A percentile compares a stretch with the other conserved stretches of the same genome.
phyloP scores from a whole-genome alignment of 64 coral and sea anemone species.

The Stylophora pistillata region DNA sequence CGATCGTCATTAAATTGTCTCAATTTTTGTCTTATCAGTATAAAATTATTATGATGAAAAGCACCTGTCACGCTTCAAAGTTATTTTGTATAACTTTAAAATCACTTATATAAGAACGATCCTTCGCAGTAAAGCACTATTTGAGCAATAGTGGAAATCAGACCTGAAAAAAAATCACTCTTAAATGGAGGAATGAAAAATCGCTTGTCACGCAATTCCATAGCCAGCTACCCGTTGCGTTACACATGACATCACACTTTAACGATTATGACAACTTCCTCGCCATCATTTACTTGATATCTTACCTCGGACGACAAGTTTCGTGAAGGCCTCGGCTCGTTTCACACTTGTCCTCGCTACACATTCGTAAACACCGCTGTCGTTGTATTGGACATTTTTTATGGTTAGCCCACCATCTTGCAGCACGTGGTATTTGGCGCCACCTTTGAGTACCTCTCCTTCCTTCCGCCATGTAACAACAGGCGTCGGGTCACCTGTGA shows the following conservation, averaged over 20 bases:
- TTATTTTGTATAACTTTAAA: no score
- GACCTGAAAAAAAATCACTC: no score
- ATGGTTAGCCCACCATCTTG: conserved; percentile 37
- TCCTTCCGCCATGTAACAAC: conserved; percentile 27
- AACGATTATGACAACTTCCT: not conserved
- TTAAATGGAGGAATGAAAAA: no score
- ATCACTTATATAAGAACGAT: no score
- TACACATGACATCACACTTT: not conserved
- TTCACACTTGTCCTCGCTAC: conserved; percentile 27
- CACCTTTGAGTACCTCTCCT: not conserved
- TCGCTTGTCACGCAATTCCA: not conserved
- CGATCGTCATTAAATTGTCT: no score
- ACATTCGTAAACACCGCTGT: conserved; percentile 61
- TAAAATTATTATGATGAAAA: no score
- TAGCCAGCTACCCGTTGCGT: not conserved
- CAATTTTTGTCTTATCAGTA: no score
- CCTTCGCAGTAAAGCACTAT: no score
- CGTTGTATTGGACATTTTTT: conserved; percentile 30
- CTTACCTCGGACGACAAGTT: conserved; percentile 55
- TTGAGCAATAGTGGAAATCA: no score
- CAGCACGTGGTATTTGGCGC: conserved; percentile 3
- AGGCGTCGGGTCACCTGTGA: conserved; percentile 35
- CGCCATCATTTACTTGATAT: not conserved
- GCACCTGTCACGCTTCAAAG: no score
- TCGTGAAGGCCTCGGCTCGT: conserved; percentile 27